phyloP scores from a whole-genome alignment of 2,113 vertebrate species.

The Procavia capensis region DNA sequence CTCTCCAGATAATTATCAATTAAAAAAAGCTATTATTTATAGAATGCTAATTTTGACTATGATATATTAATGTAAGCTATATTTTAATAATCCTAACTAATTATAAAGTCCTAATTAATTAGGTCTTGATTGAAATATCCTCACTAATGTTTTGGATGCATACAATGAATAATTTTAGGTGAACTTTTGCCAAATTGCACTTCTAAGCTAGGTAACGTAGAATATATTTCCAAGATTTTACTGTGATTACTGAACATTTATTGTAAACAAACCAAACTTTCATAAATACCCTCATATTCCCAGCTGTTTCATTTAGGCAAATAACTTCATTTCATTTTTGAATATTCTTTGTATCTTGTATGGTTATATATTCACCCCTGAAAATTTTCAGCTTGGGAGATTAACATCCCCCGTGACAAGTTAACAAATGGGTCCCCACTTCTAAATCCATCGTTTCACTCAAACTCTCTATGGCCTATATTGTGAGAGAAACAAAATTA shows the following conservation, averaged over 20 bases:
- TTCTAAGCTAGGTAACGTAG: neutral
- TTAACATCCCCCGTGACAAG: conserved; percentile 53
- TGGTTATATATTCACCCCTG: conserved; percentile 14
- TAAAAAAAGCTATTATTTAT: neutral
- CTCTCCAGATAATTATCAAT: neutral
- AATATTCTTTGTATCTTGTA: neutral
- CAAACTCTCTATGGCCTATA: conserved; percentile 54
- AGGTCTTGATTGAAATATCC: neutral
- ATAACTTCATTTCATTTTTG: neutral
- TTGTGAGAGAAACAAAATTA: conserved; percentile 72
- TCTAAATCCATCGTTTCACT: conserved; percentile 66
- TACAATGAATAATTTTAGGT: neutral
- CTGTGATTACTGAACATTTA: neutral
- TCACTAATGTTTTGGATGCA: neutral
- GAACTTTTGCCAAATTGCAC: neutral
- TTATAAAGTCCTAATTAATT: neutral
- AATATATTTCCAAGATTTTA: neutral
- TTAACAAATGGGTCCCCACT: conserved; percentile 63
- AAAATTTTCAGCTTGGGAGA: conserved; percentile 64
- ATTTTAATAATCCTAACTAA: neutral
- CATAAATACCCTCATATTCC: neutral
- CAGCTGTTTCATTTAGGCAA: neutral
- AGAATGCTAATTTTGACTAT: neutral
- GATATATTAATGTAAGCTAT: neutral
- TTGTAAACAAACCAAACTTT: neutral